Percentiles rank a stretch among this genome's conserved stretches.
These are phyloP conservation scores for Cacatua alba DNA, from an alignment of 2,113 vertebrate species.

Conservation along the genomic window DNA sequence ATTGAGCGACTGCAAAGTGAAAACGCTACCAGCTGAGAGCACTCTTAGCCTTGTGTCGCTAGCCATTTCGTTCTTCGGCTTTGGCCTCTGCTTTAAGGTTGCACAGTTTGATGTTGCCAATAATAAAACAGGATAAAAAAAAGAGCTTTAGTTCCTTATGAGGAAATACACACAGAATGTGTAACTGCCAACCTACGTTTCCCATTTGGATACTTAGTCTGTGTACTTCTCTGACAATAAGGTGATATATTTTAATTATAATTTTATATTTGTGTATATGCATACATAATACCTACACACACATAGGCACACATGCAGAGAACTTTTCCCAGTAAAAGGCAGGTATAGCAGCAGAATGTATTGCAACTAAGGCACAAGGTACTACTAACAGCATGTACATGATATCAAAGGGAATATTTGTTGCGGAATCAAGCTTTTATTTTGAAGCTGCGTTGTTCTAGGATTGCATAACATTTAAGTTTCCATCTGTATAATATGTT, in stretches of 20 bases:
- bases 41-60: background rate
- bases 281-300: background rate
- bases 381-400: background rate
- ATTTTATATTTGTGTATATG: background rate
- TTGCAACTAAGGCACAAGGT: background rate
- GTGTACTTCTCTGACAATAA: background rate
- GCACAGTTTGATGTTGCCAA: conserved; percentile 30
- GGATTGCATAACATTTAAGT: background rate
- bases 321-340: background rate
- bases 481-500: background rate
- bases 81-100: conserved; percentile 38
- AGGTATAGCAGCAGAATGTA: background rate
- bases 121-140: background rate
- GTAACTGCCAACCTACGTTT: background rate
- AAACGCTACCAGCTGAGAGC: conserved; percentile 58
- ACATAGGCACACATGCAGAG: background rate
- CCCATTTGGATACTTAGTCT: background rate
- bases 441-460: background rate
- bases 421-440: background rate
- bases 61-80: background rate
- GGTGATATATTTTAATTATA: background rate
- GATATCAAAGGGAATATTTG: background rate
- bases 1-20: conserved; percentile 79
- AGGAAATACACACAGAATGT: background rate
- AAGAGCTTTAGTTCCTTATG: conserved; percentile 42